A percentile compares a stretch with the other conserved stretches of the same genome.
Conservation (phyloP, 2,888 invertebrate genomes). For the Lepidocyrtinus sp. region DNA sequence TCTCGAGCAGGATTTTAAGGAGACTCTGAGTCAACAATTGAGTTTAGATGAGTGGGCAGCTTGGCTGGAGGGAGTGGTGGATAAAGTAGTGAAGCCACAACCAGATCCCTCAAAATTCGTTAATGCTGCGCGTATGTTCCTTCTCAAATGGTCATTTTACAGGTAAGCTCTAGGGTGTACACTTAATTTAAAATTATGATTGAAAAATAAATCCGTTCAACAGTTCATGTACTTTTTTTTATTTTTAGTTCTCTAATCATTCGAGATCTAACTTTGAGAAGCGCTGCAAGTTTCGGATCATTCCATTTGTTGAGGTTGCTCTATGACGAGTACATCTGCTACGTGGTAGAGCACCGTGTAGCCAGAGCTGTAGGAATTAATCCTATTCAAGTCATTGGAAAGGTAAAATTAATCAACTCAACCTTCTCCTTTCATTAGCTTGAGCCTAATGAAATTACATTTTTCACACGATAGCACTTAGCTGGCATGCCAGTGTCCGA, state of each 20-base stretch:
- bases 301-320: slow-evolving; percentile 97
- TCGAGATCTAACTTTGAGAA: slow-evolving; percentile 93
- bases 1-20: slow-evolving; percentile 91
- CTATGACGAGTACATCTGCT: slow-evolving; percentile 99
- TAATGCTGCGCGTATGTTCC: slow-evolving; percentile 90
- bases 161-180: slow-evolving; percentile 75
- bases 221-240: slow-evolving; percentile 1
- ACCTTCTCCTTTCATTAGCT: slow-evolving; percentile 1
- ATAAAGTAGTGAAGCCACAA: slow-evolving; percentile 89
- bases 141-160: slow-evolving; percentile 99
- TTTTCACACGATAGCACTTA: slow-evolving; percentile 21
- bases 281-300: slow-evolving; percentile 98
- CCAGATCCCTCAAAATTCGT: slow-evolving; percentile 87
- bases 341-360: slow-evolving; percentile 96
- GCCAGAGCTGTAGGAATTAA: slow-evolving; percentile 91
- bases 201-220: neutral
- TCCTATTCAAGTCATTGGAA: slow-evolving; percentile 94
- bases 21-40: slow-evolving; percentile 92
- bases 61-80: slow-evolving; percentile 96
- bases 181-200: neutral
- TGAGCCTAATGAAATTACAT: too few relatives aligned
- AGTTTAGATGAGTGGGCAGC: slow-evolving; percentile 97
- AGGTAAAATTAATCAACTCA: slow-evolving; percentile 69
- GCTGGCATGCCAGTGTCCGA: slow-evolving; percentile 32
- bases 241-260: slow-evolving; percentile 93